Percentiles rank a stretch among this genome's conserved stretches.
phyloP scores from a whole-genome alignment of 2,888 invertebrate genomes.

The Cryptocephalus moraei region DNA sequence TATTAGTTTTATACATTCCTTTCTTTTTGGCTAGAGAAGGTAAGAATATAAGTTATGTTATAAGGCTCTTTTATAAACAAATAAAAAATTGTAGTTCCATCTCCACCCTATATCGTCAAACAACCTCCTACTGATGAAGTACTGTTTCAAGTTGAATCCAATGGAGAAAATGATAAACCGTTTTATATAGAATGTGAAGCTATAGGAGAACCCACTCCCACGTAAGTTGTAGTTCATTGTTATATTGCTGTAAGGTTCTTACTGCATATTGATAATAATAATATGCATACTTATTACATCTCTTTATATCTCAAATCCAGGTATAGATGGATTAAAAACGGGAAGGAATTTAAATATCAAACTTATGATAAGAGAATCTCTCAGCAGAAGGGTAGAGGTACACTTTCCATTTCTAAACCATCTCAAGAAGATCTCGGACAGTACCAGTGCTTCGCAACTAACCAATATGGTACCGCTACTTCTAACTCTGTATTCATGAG shows the following conservation, averaged over 20 bases:
- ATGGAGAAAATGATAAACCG: conserved; percentile 83
- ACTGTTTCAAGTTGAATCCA: conserved; percentile 81
- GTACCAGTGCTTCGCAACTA: conserved; percentile 91
- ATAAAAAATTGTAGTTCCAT: conserved; percentile 52
- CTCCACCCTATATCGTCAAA: conserved; percentile 84
- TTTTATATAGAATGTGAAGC: conserved; percentile 96
- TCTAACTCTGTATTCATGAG: conserved; percentile 92
- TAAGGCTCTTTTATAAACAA: conserved; percentile 2
- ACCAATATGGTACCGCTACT: conserved; percentile 87
- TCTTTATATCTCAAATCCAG: conserved; percentile 35
- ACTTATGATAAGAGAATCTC: conserved; percentile 91
- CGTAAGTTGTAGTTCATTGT: conserved; percentile 47
- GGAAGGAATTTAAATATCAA: conserved; percentile 87
- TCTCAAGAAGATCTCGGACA: conserved; percentile 87
- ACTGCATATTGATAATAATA: not conserved
- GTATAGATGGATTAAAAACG: conserved; percentile 92
- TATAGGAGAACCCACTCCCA: conserved; percentile 87
- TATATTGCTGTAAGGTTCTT: not conserved
- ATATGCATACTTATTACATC: too few species aligned
- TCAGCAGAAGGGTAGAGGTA: conserved; percentile 89
- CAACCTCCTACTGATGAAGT: conserved; percentile 87
- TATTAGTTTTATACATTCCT: conserved; percentile 18
- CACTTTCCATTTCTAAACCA: conserved; percentile 81
- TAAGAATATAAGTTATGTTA: conserved; percentile 7
- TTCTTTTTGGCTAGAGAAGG: conserved; percentile 22